Percentiles rank a stretch among this genome's conserved stretches.
These are phyloP conservation scores for Microplitis manilae DNA, from an alignment of 2,888 invertebrate genomes.

Conservation along the genomic window DNA sequence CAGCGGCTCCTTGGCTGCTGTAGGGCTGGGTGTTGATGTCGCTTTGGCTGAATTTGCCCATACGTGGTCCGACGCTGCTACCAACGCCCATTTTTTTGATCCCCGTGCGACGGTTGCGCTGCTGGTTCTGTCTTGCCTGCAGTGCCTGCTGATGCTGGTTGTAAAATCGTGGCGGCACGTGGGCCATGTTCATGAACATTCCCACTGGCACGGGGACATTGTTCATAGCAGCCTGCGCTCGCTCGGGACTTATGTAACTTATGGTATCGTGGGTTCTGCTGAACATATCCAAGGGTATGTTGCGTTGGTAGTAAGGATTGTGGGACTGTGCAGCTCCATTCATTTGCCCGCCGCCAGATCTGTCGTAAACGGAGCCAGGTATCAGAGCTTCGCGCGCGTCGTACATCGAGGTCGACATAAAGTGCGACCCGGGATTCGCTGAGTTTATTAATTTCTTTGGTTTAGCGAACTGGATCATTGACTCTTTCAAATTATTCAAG, in stretches of 20 bases:
- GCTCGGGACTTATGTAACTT: conserved; percentile 91
- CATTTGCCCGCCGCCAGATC: conserved; percentile 73
- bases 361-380: conserved; percentile 94
- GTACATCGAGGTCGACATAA: conserved; percentile 98
- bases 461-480: conserved; percentile 96
- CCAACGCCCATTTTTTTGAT: conserved; percentile 58
- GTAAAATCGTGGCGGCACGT: conserved; percentile 83
- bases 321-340: conserved; percentile 64
- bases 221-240: conserved; percentile 81
- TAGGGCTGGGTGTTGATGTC: conserved; percentile 83
- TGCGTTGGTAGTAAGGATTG: conserved; percentile 70
- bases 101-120: conserved; percentile 60
- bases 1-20: conserved; percentile 70
- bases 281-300: conserved; percentile 76
- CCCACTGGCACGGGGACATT: conserved; percentile 94
- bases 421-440: conserved; percentile 95
- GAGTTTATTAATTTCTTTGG: conserved; percentile 96
- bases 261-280: conserved; percentile 89
- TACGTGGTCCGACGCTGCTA: conserved; percentile 62
- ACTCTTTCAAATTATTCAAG: conserved; percentile 95
- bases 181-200: conserved; percentile 93
- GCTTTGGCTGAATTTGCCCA: conserved; percentile 75
- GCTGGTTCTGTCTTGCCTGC: conserved; percentile 74
- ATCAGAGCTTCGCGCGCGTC: conserved; percentile 96
- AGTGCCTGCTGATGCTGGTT: conserved; percentile 83